Conservation (phyloP, 2,113 vertebrate species). For the Pygoscelis adeliae region DNA sequence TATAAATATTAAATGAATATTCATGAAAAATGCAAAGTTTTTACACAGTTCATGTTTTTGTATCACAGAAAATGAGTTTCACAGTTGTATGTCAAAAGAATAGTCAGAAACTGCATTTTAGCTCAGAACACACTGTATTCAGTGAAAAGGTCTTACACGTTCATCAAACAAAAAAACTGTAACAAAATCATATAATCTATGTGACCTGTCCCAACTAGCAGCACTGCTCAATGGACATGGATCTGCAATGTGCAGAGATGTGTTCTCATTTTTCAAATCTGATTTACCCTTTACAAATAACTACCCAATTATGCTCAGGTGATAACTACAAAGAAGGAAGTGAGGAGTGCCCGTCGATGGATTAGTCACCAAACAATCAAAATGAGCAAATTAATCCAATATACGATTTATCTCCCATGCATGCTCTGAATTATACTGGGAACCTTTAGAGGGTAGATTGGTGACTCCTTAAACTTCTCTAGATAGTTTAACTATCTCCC, state of each 20-base stretch:
- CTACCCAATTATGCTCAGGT: background rate
- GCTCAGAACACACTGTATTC: background rate
- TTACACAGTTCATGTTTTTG: background rate
- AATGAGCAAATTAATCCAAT: background rate
- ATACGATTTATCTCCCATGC: background rate
- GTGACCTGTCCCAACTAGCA: background rate
- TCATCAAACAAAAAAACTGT: background rate
- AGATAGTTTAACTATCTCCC: background rate
- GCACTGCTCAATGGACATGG: background rate
- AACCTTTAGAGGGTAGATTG: background rate
- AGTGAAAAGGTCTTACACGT: background rate
- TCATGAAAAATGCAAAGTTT: constrained; percentile 27
- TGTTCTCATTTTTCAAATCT: background rate
- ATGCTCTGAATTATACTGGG: background rate
- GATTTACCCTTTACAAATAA: background rate
- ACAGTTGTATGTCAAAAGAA: background rate
- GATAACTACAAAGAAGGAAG: background rate
- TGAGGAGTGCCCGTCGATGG: background rate
- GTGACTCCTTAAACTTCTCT: background rate
- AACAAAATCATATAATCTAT: background rate
- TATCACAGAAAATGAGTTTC: background rate
- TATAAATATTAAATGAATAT: constrained; percentile 41
- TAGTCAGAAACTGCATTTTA: background rate
- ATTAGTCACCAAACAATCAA: background rate
- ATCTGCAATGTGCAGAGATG: background rate